A percentile compares a stretch with the other conserved stretches of the same genome.
These are phyloP conservation scores for Alloscopus bannaensis DNA, from an alignment of 2,888 invertebrate genomes.

Conservation along the genomic window DNA sequence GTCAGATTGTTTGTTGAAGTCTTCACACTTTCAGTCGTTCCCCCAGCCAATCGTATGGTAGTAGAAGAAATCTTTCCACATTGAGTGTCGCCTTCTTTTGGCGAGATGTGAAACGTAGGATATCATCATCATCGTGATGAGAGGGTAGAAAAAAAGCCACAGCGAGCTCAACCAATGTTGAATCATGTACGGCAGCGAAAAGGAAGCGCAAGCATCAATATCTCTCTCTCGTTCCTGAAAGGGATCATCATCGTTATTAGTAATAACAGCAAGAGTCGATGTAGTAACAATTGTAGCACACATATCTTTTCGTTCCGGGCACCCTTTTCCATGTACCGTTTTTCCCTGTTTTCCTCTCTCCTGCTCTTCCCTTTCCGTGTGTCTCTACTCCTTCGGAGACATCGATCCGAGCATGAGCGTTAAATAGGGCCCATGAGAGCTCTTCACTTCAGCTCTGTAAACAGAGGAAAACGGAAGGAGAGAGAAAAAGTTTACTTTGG, in stretches of 20 bases:
- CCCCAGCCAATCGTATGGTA: too few species aligned
- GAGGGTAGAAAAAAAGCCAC: too few species aligned
- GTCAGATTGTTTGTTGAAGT: too few species aligned
- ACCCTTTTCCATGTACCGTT: slow-evolving; percentile 45
- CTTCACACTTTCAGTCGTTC: too few species aligned
- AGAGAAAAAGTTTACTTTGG: slow-evolving; percentile 39
- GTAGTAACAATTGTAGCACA: slow-evolving; percentile 51
- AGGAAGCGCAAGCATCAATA: slow-evolving; percentile 24
- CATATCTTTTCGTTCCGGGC: slow-evolving; percentile 13
- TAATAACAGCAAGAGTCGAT: slow-evolving; percentile 63
- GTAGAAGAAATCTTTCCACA: too few species aligned
- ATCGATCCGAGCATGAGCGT: slow-evolving; percentile 74
- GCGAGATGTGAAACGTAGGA: too few species aligned
- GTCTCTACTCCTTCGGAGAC: slow-evolving; percentile 62
- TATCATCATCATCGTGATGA: too few species aligned
- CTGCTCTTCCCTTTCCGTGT: slow-evolving; percentile 2
- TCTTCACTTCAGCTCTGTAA: slow-evolving; percentile 51
- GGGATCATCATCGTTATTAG: slow-evolving; percentile 61
- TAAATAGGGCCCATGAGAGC: slow-evolving; percentile 67
- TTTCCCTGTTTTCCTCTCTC: slow-evolving; percentile 9
- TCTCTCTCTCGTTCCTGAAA: slow-evolving; percentile 37
- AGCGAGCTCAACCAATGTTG: slow-evolving; percentile 6
- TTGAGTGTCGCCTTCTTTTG: background rate
- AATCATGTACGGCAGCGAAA: background rate
- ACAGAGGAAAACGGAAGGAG: slow-evolving; percentile 52